Conservation (phyloP, 2,797 vertebrate species). For the Clarias platycephalus region DNA sequence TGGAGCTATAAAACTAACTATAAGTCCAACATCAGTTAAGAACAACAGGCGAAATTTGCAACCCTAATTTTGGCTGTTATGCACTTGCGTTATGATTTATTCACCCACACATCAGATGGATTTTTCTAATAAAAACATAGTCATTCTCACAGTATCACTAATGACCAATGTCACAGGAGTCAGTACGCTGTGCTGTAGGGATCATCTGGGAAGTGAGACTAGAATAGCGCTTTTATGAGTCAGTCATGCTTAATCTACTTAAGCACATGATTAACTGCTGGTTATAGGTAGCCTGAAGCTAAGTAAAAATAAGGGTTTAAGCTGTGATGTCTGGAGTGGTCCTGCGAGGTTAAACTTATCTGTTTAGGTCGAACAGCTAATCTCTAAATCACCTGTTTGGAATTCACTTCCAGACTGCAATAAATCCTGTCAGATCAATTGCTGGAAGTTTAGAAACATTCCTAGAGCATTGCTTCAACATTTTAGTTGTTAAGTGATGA, state of each 20-base stretch:
- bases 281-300: slow-evolving; percentile 34
- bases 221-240: background rate
- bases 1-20: too few species aligned
- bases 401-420: background rate
- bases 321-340: background rate
- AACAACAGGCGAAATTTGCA: too few species aligned
- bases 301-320: slow-evolving; percentile 25
- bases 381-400: slow-evolving; percentile 31
- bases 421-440: background rate
- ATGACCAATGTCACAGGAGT: background rate
- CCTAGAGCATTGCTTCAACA: background rate
- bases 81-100: background rate
- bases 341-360: slow-evolving; percentile 1
- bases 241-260: slow-evolving; percentile 2
- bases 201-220: background rate
- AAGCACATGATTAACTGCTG: slow-evolving; percentile 23
- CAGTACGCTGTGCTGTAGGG: background rate
- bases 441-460: background rate
- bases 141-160: background rate
- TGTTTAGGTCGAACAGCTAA: background rate
- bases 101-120: background rate
- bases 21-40: too few species aligned
- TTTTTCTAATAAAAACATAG: background rate
- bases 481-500: background rate
- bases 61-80: background rate